phyloP scores from a whole-genome alignment of 2,888 invertebrate genomes.

The Pyrocoelia pectoralis region DNA sequence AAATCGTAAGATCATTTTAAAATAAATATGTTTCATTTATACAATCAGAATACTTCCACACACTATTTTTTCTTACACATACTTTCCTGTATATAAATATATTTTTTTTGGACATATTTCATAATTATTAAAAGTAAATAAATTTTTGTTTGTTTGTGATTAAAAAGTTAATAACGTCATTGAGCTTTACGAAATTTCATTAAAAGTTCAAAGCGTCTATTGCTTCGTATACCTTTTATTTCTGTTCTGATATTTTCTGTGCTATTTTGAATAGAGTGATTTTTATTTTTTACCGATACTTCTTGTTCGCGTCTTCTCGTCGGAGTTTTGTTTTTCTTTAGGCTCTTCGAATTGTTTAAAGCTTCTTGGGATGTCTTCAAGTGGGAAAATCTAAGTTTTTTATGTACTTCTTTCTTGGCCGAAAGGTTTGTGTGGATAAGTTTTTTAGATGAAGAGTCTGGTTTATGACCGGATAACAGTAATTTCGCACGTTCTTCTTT shows the following conservation, averaged over 20 bases:
- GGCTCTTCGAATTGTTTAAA: neutral
- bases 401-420: neutral
- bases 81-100: too few relatives aligned
- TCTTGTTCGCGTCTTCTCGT: constrained; percentile 38
- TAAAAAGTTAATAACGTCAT: constrained; percentile 13
- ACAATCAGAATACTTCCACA: too few relatives aligned
- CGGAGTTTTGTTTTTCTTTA: neutral
- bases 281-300: constrained; percentile 45
- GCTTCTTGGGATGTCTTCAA: neutral
- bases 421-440: too few relatives aligned
- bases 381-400: neutral
- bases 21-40: too few relatives aligned
- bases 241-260: constrained; percentile 53
- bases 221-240: constrained; percentile 74
- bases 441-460: constrained; percentile 14
- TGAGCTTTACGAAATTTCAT: constrained; percentile 69
- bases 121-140: too few relatives aligned
- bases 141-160: too few relatives aligned
- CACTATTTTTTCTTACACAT: too few relatives aligned
- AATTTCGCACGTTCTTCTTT: constrained; percentile 60
- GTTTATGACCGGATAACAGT: constrained; percentile 53
- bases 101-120: too few relatives aligned
- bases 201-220: constrained; percentile 75
- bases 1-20: too few relatives aligned
- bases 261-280: constrained; percentile 34